A percentile compares a stretch with the other conserved stretches of the same genome.
Evolutionary conservation across 1,140 invertebrate genomes (phyloP).

Genomic region (Drosophila kikkawai): DNA sequence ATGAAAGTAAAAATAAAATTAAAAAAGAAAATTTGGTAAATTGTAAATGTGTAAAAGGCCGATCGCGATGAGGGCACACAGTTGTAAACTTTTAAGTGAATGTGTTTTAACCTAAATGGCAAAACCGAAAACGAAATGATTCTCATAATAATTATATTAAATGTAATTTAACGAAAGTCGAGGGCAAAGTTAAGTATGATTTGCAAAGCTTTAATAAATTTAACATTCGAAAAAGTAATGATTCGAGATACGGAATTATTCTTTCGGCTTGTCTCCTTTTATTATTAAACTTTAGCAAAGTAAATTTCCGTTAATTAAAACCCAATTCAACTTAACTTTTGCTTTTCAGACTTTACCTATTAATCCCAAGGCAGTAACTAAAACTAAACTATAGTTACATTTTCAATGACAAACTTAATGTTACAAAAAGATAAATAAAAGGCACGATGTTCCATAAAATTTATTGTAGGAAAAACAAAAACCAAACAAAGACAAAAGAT

Average conservation of each 20-base stretch:
- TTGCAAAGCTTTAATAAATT: constrained; percentile 48
- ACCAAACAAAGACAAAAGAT: constrained; percentile 65
- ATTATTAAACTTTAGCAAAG: constrained; percentile 25
- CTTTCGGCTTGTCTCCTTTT: constrained; percentile 24
- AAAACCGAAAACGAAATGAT: constrained; percentile 29
- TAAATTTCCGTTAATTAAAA: constrained; percentile 36
- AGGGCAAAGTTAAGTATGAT: constrained; percentile 27
- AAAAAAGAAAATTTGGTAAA: constrained; percentile 57
- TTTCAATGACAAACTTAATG: constrained; percentile 65
- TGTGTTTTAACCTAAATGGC: constrained; percentile 50
- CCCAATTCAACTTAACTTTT: constrained; percentile 22
- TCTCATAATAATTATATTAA: constrained; percentile 55
- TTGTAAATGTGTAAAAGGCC: constrained; percentile 65
- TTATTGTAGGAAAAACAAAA: constrained; percentile 62
- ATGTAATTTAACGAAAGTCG: constrained; percentile 45
- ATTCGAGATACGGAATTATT: constrained; percentile 6
- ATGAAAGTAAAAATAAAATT: constrained; percentile 8
- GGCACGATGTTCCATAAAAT: constrained; percentile 77
- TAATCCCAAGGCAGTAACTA: constrained; percentile 36
- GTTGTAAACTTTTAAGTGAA: constrained; percentile 73
- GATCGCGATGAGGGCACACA: constrained; percentile 53
- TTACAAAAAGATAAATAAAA: constrained; percentile 57
- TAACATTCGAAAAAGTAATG: not conserved
- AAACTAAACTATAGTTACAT: constrained; percentile 56
- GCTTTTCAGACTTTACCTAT: constrained; percentile 17